Conservation (phyloP, 2,113 vertebrate genomes). For the Erythrocercus mccallii region DNA sequence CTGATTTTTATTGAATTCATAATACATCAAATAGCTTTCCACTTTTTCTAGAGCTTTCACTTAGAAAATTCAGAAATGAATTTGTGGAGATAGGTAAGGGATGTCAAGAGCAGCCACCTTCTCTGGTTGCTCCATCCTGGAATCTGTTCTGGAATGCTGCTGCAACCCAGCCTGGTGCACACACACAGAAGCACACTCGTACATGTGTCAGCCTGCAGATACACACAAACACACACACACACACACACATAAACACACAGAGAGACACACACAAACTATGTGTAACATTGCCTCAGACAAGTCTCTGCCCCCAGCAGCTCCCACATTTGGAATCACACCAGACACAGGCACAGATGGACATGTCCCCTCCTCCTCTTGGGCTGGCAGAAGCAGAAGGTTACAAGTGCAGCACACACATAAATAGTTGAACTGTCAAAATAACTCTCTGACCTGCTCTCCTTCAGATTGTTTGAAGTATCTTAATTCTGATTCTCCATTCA, state of each 20-base stretch:
- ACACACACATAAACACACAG: neutral
- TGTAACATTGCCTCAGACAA: neutral
- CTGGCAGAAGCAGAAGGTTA: neutral
- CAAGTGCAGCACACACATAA: neutral
- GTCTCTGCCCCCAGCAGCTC: neutral
- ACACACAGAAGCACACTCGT: rapidly evolving
- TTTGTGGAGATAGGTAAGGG: neutral
- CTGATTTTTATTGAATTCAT: neutral
- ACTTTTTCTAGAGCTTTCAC: neutral
- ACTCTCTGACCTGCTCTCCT: neutral
- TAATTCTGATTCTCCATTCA: neutral
- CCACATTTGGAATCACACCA: neutral
- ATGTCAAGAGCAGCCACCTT: neutral
- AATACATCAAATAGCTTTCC: neutral
- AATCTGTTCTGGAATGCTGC: rapidly evolving
- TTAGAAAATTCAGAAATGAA: neutral
- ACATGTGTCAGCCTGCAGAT: rapidly evolving
- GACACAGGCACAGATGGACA: neutral
- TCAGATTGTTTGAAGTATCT: neutral
- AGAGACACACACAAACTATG: rapidly evolving
- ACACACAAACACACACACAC: neutral
- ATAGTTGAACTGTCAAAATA: neutral
- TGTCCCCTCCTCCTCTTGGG: rapidly evolving
- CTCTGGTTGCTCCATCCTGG: neutral
- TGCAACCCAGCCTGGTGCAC: neutral